Conservation (phyloP, 1,140 invertebrate genomes). For the Bombus confusus region DNA sequence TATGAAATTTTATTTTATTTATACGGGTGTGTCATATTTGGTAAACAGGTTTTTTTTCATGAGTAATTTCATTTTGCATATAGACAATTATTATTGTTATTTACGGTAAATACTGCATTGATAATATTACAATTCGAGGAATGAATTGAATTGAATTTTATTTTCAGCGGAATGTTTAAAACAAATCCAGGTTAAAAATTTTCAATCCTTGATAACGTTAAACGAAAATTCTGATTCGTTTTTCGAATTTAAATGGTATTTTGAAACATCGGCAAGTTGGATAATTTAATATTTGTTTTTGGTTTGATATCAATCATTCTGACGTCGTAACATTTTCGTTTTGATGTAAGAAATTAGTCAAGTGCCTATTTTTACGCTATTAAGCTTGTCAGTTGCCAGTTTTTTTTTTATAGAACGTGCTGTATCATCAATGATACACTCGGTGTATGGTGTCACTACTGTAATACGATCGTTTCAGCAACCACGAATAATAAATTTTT, state of each 20-base stretch:
- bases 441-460: not conserved
- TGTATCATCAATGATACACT: too few relatives aligned
- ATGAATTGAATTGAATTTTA: not conserved
- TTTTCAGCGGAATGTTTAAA: too few relatives aligned
- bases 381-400: not conserved
- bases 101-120: not conserved
- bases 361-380: not conserved
- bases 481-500: not conserved
- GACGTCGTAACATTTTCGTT: not conserved
- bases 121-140: not conserved
- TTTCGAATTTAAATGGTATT: not conserved
- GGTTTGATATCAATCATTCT: not conserved
- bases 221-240: not conserved
- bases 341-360: not conserved
- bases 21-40: not conserved
- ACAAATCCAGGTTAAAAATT: too few relatives aligned
- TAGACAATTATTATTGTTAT: not conserved
- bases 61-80: not conserved
- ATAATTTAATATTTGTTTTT: not conserved
- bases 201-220: too few relatives aligned
- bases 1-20: not conserved
- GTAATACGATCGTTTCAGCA: not conserved
- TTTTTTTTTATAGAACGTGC: too few relatives aligned
- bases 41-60: not conserved
- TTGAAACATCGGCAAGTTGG: not conserved